A percentile compares a stretch with the other conserved stretches of the same genome.
Evolutionary conservation across 2,888 invertebrate genomes (phyloP).

Genomic region (Drosophila testacea): DNA sequence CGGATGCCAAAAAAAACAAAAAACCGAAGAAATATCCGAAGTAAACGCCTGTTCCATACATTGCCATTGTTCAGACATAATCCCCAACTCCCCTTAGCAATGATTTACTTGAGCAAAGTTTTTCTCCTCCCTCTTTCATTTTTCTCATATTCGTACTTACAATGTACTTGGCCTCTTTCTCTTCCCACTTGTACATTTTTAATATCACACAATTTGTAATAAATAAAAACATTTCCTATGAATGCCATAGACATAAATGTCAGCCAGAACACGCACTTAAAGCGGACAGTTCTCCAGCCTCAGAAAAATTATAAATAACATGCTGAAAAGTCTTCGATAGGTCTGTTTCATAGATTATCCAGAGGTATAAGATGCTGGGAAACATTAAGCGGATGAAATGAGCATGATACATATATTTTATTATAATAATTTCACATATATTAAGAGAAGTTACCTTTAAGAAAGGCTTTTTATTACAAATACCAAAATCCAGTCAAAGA

Average conservation of each 20-base stretch:
- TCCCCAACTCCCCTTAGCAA: slow-evolving; percentile 21
- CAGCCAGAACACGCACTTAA: slow-evolving; percentile 56
- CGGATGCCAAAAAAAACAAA: slow-evolving; percentile 42
- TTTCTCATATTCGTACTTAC: slow-evolving; percentile 14
- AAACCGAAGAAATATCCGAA: background rate
- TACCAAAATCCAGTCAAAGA: too few relatives aligned
- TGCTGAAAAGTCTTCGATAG: slow-evolving; percentile 30
- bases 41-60: slow-evolving; percentile 28
- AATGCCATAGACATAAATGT: slow-evolving; percentile 70
- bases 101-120: slow-evolving; percentile 71
- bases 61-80: slow-evolving; percentile 38
- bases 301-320: slow-evolving; percentile 21
- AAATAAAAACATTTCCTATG: slow-evolving; percentile 62
- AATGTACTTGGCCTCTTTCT: slow-evolving; percentile 23
- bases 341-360: background rate
- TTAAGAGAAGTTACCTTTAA: too few relatives aligned
- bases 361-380: too few relatives aligned
- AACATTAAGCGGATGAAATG: too few relatives aligned
- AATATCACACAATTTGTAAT: slow-evolving; percentile 76
- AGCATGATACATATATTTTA: too few relatives aligned
- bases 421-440: too few relatives aligned
- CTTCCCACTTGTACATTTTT: slow-evolving; percentile 61
- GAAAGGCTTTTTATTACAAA: too few relatives aligned
- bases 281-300: slow-evolving; percentile 13
- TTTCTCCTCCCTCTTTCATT: slow-evolving; percentile 6